phyloP scores from a whole-genome alignment of 2,797 vertebrate species.

The Neoniphon sammara region DNA sequence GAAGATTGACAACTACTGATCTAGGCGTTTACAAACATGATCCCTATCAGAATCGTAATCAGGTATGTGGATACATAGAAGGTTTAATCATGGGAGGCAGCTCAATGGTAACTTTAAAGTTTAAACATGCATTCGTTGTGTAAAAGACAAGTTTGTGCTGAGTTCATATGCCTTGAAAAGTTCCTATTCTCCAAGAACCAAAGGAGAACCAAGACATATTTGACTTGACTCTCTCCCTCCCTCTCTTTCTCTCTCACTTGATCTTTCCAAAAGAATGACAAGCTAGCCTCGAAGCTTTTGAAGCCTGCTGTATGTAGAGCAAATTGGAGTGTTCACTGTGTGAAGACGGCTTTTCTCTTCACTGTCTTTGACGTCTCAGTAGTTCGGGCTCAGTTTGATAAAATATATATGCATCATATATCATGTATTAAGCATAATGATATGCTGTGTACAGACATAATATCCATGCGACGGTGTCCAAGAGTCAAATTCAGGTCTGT shows the following conservation, averaged over 20 bases:
- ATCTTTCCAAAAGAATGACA: conserved; percentile 40
- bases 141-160: background rate
- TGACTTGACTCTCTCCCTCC: conserved; percentile 11
- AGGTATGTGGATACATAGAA: too few relatives aligned
- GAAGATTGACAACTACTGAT: too few relatives aligned
- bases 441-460: conserved; percentile 10
- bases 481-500: conserved; percentile 8
- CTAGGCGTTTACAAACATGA: too few relatives aligned
- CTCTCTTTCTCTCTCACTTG: conserved; percentile 57
- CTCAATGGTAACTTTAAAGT: too few relatives aligned
- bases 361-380: conserved; percentile 48
- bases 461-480: background rate
- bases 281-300: conserved; percentile 47
- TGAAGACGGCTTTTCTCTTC: conserved; percentile 45
- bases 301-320: conserved; percentile 39
- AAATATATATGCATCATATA: conserved; percentile 48
- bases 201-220: conserved; percentile 42
- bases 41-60: too few relatives aligned
- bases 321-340: background rate
- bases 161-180: background rate
- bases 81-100: too few relatives aligned
- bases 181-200: conserved; percentile 2
- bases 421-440: conserved; percentile 14
- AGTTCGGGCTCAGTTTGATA: conserved; percentile 39
- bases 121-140: too few relatives aligned